Percentiles rank a stretch among this genome's conserved stretches.
Evolutionary conservation across 2,888 invertebrate genomes (phyloP).

Genomic region (Vanessa cardui): DNA sequence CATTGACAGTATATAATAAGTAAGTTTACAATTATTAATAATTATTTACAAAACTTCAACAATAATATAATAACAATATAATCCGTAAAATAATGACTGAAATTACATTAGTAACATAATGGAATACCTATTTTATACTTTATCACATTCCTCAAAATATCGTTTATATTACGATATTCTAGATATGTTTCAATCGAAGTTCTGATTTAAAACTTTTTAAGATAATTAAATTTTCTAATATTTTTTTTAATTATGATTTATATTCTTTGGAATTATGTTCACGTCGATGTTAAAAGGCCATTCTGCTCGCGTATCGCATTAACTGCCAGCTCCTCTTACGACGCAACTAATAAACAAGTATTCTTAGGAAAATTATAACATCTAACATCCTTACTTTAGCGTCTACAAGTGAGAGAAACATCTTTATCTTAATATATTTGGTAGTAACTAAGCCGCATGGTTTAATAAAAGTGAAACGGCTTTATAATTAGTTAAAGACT

Average conservation of each 20-base stretch:
- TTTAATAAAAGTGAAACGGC: not conserved
- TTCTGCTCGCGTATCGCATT: conserved; percentile 6
- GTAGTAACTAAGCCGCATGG: conserved; percentile 3
- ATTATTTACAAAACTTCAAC: conserved; percentile 62
- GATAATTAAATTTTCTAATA: not conserved
- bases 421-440: conserved; percentile 5
- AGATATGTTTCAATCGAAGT: not conserved
- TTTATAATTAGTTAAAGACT: not conserved
- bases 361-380: conserved; percentile 1
- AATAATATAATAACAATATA: conserved; percentile 47
- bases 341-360: conserved; percentile 7
- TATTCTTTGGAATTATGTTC: conserved; percentile 50
- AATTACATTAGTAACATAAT: conserved; percentile 47
- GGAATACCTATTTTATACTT: conserved; percentile 31
- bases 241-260: conserved; percentile 37
- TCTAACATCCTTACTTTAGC: not conserved
- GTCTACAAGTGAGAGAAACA: conserved; percentile 1
- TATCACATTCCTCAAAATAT: conserved; percentile 47
- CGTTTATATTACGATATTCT: conserved; percentile 49
- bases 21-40: conserved; percentile 52
- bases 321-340: conserved; percentile 3
- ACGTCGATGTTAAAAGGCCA: conserved; percentile 13
- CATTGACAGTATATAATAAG: conserved; percentile 40
- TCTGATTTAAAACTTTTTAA: conserved; percentile 4
- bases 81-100: conserved; percentile 70